Conservation (phyloP, 2,113 vertebrate genomes). For the Hemicordylus capensis region DNA sequence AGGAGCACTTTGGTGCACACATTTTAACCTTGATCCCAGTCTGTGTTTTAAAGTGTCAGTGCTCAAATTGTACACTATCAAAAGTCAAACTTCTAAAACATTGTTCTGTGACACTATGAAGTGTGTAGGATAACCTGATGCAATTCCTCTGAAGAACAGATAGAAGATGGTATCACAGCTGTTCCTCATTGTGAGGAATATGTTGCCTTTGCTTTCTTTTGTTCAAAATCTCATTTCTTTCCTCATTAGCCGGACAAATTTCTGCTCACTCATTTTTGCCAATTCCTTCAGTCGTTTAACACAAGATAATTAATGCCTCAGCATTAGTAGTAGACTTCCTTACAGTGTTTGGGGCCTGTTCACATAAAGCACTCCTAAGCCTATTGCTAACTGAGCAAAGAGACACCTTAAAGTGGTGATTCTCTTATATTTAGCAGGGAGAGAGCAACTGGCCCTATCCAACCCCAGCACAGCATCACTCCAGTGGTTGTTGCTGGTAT, state of each 20-base stretch:
- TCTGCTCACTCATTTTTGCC: slow-evolving; percentile 2
- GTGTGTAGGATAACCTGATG: neutral
- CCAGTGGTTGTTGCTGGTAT: too few relatives aligned
- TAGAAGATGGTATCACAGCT: neutral
- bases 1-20: too few relatives aligned
- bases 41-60: neutral
- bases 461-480: too few relatives aligned
- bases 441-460: too few relatives aligned
- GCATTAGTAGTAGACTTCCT: slow-evolving; percentile 17
- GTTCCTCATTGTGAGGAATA: neutral
- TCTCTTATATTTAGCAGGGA: too few relatives aligned
- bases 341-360: slow-evolving; percentile 5
- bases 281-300: slow-evolving; percentile 4
- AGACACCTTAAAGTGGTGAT: too few relatives aligned
- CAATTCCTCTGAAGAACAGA: neutral
- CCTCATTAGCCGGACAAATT: neutral
- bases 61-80: neutral
- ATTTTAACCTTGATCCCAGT: neutral
- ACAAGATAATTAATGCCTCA: slow-evolving; percentile 7
- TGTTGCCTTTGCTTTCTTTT: neutral
- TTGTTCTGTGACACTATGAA: neutral
- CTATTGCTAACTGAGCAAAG: too few relatives aligned
- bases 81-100: too few relatives aligned
- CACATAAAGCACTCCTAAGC: neutral
- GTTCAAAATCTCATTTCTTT: neutral